These are phyloP conservation scores for Lates japonicus DNA, from an alignment of 2,797 vertebrate genomes.

Conservation along the genomic window DNA sequence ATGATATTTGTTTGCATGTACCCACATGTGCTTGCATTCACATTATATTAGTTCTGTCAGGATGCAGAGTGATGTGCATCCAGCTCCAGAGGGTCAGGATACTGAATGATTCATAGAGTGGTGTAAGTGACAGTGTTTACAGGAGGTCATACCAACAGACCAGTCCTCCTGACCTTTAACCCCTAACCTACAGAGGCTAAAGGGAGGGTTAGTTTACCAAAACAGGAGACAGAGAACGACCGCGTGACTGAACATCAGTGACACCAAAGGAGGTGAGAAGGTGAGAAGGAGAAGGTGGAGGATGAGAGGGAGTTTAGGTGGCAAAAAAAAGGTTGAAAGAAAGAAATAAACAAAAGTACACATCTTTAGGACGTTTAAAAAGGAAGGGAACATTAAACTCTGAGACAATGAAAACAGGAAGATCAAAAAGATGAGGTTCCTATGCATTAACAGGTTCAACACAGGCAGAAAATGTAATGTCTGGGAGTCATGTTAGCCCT, in stretches of 20 bases:
- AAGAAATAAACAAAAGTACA: background rate
- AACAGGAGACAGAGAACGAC: slow-evolving; percentile 35
- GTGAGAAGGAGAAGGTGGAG: background rate
- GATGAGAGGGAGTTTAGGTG: background rate
- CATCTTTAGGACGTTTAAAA: background rate
- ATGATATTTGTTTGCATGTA: slow-evolving; percentile 17
- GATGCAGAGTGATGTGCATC: slow-evolving; percentile 49
- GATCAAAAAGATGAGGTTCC: slow-evolving; percentile 12
- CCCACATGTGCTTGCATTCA: background rate
- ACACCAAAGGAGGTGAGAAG: slow-evolving; percentile 1
- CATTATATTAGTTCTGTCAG: slow-evolving; percentile 21
- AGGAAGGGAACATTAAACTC: background rate
- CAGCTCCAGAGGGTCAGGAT: slow-evolving; percentile 21
- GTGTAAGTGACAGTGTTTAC: slow-evolving; percentile 74
- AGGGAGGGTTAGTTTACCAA: slow-evolving; percentile 64
- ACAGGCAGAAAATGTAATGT: slow-evolving; percentile 14
- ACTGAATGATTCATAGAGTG: slow-evolving; percentile 62
- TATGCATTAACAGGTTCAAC: slow-evolving; percentile 1
- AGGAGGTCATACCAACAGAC: slow-evolving; percentile 65
- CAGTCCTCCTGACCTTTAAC: slow-evolving; percentile 69
- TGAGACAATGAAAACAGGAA: slow-evolving; percentile 16
- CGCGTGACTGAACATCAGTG: slow-evolving; percentile 32
- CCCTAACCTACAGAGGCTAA: slow-evolving; percentile 65
- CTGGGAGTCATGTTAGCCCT: slow-evolving; percentile 40
- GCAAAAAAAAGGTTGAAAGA: slow-evolving; percentile 2